Evolutionary conservation across 2,797 vertebrate genomes (phyloP), one percentile per base, ranked within the genome.

Genomic region (Enoplosus armatus): DNA sequence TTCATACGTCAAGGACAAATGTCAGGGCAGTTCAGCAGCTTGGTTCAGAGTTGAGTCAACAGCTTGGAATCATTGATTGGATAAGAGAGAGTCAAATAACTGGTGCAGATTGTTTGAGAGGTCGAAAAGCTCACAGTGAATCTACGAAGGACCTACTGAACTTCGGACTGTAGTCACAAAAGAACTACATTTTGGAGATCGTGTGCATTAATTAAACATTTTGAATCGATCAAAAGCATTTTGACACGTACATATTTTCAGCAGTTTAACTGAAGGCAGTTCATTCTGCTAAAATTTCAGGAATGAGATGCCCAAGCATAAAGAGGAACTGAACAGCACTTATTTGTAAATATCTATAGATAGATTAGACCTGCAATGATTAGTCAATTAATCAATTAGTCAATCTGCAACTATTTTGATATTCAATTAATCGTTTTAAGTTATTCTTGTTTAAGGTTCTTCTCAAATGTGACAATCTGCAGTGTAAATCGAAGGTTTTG

Each of bases 1-100:
- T 82, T 89, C 55, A 90, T 88, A 70, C 33, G 26, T 69, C 80
- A 89, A 90, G 85, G 86, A 84, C 87, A 82, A 72, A 82, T 71
- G 76, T 76, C 80, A 80, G 72, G 61, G 26, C 64, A 18, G 67
- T 75, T 71, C 60, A 50, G 26, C 59, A 6, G 62, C 71, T 66
- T 35, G 56, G 75, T 67, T 77, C 59, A 69, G 72, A 84, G 48
- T 56, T 74, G 43, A 80, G 66, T 66, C 33, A 78, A 37, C 54
- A 72, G 78, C 72, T 84, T 66, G 39, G 59, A 73, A 62, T 64
- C 68, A 82, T 58, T 81, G 81, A 81, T 75, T 70, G 61, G 59
- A 82, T 81, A 55, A 67, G n/a, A 78, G 33, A 77, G 54, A 72
- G 66, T 77, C 54, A 43, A 80, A 83, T 58, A 71, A 62, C 64